phyloP scores from a whole-genome alignment of 2,888 invertebrate species.

The Heliconius sara region DNA sequence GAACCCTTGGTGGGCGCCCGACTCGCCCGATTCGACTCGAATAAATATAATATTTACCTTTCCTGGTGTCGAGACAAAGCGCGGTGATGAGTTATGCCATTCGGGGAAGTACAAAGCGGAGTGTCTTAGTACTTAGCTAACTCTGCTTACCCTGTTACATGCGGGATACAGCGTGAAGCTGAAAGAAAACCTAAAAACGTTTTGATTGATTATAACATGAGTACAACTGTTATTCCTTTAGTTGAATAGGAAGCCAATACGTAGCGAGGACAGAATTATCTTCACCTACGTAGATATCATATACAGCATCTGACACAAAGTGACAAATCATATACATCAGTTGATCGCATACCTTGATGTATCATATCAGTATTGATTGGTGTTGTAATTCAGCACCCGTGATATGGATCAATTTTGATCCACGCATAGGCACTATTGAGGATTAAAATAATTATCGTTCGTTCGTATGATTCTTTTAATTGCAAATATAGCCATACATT shows the following conservation, averaged over 20 bases:
- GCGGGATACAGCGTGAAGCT: no score
- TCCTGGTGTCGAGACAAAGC: no score
- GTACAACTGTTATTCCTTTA: not conserved
- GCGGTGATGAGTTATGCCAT: no score
- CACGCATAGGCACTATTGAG: slow-evolving; percentile 28
- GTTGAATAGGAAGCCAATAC: not conserved
- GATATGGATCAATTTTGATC: slow-evolving; percentile 20
- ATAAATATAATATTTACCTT: no score
- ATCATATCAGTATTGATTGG: slow-evolving; percentile 39
- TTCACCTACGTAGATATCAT: not conserved
- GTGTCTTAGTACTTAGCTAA: no score
- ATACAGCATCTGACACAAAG: slow-evolving; percentile 6
- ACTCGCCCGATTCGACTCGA: no score
- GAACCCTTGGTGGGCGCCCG: no score
- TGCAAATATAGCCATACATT: not conserved
- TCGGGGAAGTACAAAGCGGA: no score
- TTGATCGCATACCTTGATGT: slow-evolving; percentile 23
- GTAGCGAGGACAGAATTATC: not conserved
- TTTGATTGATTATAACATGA: no score
- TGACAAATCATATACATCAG: slow-evolving; percentile 38
- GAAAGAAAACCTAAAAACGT: no score
- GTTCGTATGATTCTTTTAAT: not conserved
- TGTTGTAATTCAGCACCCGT: slow-evolving; percentile 31
- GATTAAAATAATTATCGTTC: slow-evolving; percentile 28
- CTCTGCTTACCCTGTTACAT: no score